Base-by-base conservation (phyloP, 1,140 invertebrate genomes). In the Drosophila sp. region DNA sequence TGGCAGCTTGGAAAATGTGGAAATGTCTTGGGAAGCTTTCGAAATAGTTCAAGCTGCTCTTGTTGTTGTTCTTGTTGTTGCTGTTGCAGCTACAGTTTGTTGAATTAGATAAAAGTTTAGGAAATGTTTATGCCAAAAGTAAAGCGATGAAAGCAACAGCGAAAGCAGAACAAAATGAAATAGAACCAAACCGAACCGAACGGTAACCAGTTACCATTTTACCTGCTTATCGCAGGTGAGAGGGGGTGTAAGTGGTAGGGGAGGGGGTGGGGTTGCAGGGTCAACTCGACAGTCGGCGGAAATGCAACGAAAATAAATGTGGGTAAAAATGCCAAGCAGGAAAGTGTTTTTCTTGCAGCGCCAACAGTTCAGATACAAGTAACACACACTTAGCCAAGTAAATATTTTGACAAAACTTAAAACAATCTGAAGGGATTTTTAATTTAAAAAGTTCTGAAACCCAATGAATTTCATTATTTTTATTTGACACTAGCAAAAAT, bases 71-170 rank as follows among this genome's bases (percentile, higher is more conserved):
- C 38, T 36, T 11, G 50, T 40, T 34, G 59, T 8, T 40, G 61
- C 11, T 13, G 61, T 29, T 45, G 38, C 11, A 40, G 77, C 54
- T 76, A 82, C 74, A 87, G 78, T 89, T 89, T 89, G 78, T 79
- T 80, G 83, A 87, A 89, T 87, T 89, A 89, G 83, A 87, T 87
- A 87, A 87, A 87, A 87, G 83, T 87, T 83, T 79, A 76, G 83
- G 83, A 87, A 87, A 89, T 87, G 83, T 87, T 87, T 89, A 87
- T 89, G 79, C 82, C 76, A 76, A 78, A 82, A 87, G 43, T 77
- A 77, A 74, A 67, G 67, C 57, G 43, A 56, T 48, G 78, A 74
- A 56, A 25, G 32, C 50, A 54, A 14, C 50, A 27, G 21, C 63
- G 59, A 77, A 77, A 63, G 53, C 41, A 32, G 18, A 57, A 54